These are phyloP conservation scores for Sepioteuthis lessoniana DNA, from an alignment of 2,888 invertebrate species.

Conservation along the genomic window DNA sequence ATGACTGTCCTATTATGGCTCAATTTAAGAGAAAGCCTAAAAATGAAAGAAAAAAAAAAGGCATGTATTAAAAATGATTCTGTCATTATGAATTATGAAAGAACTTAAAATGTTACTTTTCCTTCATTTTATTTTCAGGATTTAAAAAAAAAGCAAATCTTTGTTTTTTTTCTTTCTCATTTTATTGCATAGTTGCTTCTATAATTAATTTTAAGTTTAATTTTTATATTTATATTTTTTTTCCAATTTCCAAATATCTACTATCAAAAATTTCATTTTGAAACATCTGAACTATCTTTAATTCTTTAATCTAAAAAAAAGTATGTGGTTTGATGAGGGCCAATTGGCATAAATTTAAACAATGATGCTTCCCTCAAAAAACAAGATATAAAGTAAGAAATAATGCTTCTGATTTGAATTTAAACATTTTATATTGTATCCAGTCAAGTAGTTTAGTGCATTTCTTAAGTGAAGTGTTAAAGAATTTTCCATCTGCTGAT, in stretches of 20 bases:
- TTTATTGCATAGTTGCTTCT: conserved; percentile 25
- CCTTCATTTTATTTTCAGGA: background rate
- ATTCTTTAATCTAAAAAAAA: background rate
- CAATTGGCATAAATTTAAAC: background rate
- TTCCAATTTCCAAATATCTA: background rate
- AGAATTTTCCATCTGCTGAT: background rate
- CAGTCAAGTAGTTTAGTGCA: background rate
- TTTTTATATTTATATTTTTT: too few species aligned
- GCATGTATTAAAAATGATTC: background rate
- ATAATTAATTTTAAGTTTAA: background rate
- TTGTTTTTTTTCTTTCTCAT: background rate
- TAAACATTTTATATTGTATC: background rate
- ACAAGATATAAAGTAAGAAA: background rate
- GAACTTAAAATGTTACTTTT: background rate
- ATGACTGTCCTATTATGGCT: background rate
- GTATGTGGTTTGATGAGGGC: too few species aligned
- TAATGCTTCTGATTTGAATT: background rate
- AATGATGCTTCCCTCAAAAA: background rate
- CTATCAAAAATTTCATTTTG: background rate
- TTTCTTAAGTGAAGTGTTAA: background rate
- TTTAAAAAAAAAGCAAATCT: background rate
- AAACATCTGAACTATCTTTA: background rate
- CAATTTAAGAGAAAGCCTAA: background rate
- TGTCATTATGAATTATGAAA: background rate
- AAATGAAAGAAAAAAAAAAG: background rate